These are phyloP conservation scores for Geococcyx californianus DNA, from an alignment of 2,113 vertebrate genomes.

Conservation along the genomic window DNA sequence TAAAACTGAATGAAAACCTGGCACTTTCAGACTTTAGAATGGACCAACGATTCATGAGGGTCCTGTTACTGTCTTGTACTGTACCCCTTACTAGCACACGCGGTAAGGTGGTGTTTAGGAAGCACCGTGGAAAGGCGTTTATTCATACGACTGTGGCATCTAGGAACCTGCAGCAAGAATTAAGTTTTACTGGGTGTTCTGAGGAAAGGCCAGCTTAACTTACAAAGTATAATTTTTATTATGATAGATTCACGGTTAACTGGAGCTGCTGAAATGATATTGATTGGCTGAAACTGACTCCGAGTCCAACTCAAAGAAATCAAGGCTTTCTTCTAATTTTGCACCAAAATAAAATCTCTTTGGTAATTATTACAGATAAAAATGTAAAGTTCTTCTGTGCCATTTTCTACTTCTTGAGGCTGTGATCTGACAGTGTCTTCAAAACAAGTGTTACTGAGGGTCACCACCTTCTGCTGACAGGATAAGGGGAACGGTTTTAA, in stretches of 20 bases:
- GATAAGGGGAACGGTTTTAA: too few relatives aligned
- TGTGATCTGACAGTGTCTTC: background rate
- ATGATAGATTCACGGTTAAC: background rate
- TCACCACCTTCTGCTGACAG: background rate
- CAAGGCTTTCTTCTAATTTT: background rate
- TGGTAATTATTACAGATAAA: background rate
- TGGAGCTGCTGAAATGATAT: background rate
- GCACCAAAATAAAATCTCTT: background rate
- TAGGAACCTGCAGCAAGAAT: background rate
- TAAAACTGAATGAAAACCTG: background rate
- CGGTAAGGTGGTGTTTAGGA: background rate
- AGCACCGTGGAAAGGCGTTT: background rate
- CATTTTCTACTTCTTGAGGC: background rate
- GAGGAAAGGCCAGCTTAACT: background rate
- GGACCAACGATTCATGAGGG: background rate
- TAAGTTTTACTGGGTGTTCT: background rate
- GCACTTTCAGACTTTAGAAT: background rate
- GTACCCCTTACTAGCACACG: background rate
- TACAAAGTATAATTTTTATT: background rate
- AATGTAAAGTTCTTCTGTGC: background rate
- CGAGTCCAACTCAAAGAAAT: background rate
- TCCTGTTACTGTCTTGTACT: background rate
- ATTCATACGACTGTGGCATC: background rate
- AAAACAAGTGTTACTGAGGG: background rate
- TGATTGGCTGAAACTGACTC: background rate